Percentiles rank a stretch among this genome's conserved stretches.
Conservation (phyloP, 2,888 invertebrate genomes). For the Sepioteuthis lessoniana region DNA sequence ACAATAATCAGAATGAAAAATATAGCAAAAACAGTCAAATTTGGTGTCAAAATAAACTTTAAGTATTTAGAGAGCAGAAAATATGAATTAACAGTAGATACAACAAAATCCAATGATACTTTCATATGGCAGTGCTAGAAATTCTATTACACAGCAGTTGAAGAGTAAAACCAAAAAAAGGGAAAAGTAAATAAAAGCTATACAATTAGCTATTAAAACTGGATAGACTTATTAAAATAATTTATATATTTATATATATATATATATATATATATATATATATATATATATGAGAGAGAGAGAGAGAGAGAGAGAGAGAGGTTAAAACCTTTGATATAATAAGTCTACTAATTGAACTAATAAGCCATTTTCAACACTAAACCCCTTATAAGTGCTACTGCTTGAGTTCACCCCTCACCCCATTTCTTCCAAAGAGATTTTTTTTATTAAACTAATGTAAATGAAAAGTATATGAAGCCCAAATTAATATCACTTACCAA, state of each 20-base stretch:
- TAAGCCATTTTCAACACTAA: neutral
- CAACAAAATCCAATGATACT: no score
- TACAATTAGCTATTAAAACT: neutral
- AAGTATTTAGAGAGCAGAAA: no score
- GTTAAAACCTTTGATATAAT: neutral
- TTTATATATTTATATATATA: no score
- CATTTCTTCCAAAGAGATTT: neutral
- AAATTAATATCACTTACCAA: neutral
- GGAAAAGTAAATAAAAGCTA: neutral
- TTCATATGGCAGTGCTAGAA: no score
- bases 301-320: no score
- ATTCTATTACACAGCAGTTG: no score
- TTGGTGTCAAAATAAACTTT: no score
- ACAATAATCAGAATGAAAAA: no score
- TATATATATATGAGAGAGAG: no score
- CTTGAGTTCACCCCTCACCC: neutral
- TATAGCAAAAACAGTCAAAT: no score
- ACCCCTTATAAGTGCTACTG: neutral
- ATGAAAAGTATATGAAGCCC: neutral
- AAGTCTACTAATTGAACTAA: neutral
- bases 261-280: no score
- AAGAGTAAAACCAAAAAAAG: neutral
- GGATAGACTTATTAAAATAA: neutral
- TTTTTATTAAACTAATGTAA: neutral
- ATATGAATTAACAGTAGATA: no score